Conservation (phyloP, 2,888 invertebrate species). For the Ceraclea dissimilis region DNA sequence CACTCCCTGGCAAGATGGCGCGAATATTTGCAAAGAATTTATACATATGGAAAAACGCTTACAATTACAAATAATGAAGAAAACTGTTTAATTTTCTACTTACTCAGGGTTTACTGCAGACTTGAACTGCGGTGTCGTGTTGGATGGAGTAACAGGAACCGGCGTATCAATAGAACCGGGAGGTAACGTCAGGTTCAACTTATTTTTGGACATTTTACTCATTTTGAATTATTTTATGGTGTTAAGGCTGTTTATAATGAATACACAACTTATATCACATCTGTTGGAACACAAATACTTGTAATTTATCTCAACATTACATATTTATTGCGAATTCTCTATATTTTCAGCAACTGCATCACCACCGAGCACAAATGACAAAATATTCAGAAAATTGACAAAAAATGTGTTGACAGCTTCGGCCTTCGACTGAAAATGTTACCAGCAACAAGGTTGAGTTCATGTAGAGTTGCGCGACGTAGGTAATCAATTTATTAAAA, state of each 20-base stretch:
- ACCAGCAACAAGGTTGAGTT: no score
- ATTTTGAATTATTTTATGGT: constrained; percentile 28
- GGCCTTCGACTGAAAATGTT: no score
- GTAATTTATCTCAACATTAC: not conserved
- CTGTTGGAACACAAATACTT: not conserved
- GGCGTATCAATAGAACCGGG: constrained; percentile 79
- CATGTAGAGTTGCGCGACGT: no score
- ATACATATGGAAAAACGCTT: no score
- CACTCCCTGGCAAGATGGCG: not conserved
- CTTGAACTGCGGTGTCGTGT: constrained; percentile 50
- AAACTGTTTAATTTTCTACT: constrained; percentile 31
- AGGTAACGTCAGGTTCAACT: constrained; percentile 82
- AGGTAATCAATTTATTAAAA: no score
- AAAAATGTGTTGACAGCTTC: not conserved
- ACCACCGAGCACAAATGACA: not conserved
- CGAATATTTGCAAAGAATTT: not conserved
- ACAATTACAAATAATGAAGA: not conserved
- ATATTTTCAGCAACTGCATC: no score
- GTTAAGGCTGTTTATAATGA: not conserved
- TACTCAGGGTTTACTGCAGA: constrained; percentile 52
- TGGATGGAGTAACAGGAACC: constrained; percentile 52
- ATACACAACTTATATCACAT: not conserved
- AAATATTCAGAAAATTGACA: not conserved
- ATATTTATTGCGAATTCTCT: not conserved
- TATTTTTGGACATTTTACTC: constrained; percentile 83